Conservation (phyloP, 2,797 vertebrate species). For the Uromys caudimaculatus region DNA sequence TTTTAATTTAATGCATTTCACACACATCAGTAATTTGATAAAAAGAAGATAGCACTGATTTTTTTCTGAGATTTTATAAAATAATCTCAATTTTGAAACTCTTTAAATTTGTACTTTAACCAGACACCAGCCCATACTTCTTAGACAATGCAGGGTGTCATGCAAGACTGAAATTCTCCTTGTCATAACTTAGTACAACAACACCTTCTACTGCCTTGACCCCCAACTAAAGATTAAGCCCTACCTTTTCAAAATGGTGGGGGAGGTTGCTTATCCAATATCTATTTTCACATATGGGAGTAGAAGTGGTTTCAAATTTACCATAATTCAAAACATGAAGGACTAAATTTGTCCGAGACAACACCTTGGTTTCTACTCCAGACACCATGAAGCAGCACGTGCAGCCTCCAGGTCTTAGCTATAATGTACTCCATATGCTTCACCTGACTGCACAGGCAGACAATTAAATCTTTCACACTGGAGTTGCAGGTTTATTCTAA, state of each 20-base stretch:
- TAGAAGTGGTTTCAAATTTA: slow-evolving; percentile 72
- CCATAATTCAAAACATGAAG: slow-evolving; percentile 55
- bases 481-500: neutral
- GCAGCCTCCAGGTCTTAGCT: neutral
- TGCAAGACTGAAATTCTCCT: slow-evolving; percentile 34
- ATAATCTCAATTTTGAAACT: slow-evolving; percentile 35
- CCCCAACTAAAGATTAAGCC: slow-evolving; percentile 49
- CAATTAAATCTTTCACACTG: slow-evolving; percentile 47
- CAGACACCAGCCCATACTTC: neutral
- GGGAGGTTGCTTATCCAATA: neutral
- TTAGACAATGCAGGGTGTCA: slow-evolving; percentile 24
- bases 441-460: neutral
- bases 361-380: slow-evolving; percentile 41
- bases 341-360: slow-evolving; percentile 51
- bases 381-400: neutral
- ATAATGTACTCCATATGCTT: slow-evolving; percentile 39
- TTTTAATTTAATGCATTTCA: neutral
- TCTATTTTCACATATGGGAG: slow-evolving; percentile 49
- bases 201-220: slow-evolving; percentile 53
- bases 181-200: slow-evolving; percentile 54
- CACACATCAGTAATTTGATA: neutral
- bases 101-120: slow-evolving; percentile 25
- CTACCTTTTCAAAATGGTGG: neutral
- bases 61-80: neutral
- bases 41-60: neutral